Conservation (phyloP, 2,113 vertebrate species). For the Limnothrissa miodon region DNA sequence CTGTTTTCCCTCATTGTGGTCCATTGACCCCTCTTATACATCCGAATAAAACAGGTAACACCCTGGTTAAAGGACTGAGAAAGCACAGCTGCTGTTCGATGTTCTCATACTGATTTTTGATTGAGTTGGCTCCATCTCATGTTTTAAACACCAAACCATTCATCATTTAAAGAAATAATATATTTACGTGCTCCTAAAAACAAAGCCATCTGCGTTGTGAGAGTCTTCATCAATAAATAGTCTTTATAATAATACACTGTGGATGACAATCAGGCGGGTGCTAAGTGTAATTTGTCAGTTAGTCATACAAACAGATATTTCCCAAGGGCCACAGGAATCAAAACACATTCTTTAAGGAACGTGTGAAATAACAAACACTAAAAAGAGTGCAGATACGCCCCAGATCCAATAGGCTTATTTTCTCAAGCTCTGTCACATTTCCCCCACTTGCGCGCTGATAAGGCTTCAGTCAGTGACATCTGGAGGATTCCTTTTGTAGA, state of each 20-base stretch:
- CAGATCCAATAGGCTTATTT: constrained; percentile 32
- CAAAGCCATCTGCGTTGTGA: constrained; percentile 32
- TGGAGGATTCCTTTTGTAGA: constrained; percentile 7
- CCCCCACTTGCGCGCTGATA: not conserved
- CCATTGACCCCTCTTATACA: not conserved
- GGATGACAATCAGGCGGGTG: constrained; percentile 9
- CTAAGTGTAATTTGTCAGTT: constrained; percentile 38
- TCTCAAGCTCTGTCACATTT: constrained; percentile 14
- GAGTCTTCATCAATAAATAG: constrained; percentile 30
- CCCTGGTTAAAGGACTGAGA: not conserved
- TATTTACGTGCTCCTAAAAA: constrained; percentile 23
- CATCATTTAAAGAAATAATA: constrained; percentile 11
- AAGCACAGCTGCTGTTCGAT: constrained; percentile 5
- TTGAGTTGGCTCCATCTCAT: constrained; percentile 23
- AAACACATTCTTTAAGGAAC: constrained; percentile 35
- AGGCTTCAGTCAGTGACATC: not conserved
- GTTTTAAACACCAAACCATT: constrained; percentile 38
- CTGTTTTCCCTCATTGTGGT: not conserved
- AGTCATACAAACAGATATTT: constrained; percentile 34
- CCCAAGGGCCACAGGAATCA: constrained; percentile 24
- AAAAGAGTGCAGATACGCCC: constrained; percentile 21
- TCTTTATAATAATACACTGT: constrained; percentile 29
- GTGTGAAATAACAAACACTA: constrained; percentile 38
- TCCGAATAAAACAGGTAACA: constrained; percentile 3
- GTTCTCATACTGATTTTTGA: constrained; percentile 24